Conservation (phyloP, 2,888 invertebrate genomes). For the Agrochola lota region DNA sequence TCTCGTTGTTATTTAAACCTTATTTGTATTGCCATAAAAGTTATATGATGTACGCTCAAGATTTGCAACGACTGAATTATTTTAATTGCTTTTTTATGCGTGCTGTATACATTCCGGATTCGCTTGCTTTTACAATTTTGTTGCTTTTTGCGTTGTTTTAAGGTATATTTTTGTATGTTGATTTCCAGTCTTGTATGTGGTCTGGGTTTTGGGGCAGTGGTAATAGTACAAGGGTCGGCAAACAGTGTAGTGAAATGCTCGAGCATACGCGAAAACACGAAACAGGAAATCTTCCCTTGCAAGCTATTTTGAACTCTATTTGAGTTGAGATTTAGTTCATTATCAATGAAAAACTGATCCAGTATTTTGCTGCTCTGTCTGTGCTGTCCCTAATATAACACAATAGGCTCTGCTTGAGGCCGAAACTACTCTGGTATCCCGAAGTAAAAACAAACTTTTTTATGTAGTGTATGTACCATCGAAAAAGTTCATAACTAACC, state of each 20-base stretch:
- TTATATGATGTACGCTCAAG: neutral
- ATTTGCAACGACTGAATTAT: neutral
- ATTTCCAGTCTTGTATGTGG: conserved; percentile 47
- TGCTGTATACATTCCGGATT: conserved; percentile 62
- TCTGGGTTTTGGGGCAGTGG: conserved; percentile 20
- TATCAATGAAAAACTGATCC: neutral
- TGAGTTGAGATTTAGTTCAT: neutral
- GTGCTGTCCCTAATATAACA: neutral
- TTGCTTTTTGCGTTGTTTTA: conserved; percentile 46
- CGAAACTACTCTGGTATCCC: neutral
- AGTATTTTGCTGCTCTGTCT: neutral
- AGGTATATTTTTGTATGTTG: conserved; percentile 51
- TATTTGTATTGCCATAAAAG: neutral
- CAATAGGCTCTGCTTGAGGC: too few relatives aligned
- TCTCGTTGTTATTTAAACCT: neutral
- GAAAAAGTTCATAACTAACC: too few relatives aligned
- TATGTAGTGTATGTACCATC: neutral
- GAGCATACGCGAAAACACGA: neutral
- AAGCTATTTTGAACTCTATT: conserved; percentile 11
- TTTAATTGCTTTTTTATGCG: conserved; percentile 19
- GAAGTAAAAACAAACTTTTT: neutral
- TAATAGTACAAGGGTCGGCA: neutral
- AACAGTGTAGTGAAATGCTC: neutral
- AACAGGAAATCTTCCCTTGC: neutral
- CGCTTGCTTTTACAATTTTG: conserved; percentile 54